Evolutionary conservation across 1,140 invertebrate species (phyloP).

Genomic region (Eciton burchellii): DNA sequence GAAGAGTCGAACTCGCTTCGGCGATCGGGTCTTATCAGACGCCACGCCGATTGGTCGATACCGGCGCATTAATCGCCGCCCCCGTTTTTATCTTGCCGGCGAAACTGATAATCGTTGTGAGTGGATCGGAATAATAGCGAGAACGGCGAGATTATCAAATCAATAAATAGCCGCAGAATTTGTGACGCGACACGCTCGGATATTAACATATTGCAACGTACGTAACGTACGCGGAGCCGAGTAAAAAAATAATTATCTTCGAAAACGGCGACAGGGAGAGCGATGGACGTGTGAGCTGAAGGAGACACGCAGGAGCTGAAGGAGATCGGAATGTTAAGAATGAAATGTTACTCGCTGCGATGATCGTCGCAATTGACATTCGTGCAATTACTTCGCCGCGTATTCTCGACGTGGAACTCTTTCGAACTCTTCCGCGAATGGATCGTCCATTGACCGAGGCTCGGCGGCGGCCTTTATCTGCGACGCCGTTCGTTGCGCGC

Average conservation of each 20-base stretch:
- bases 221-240: too few species aligned
- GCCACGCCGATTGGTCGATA: slow-evolving; percentile 70
- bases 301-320: too few species aligned
- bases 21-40: slow-evolving; percentile 81
- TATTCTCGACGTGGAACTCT: too few species aligned
- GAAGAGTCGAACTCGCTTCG: slow-evolving; percentile 62
- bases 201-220: too few species aligned
- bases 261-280: too few species aligned
- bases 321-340: too few species aligned
- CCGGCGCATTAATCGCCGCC: slow-evolving; percentile 27
- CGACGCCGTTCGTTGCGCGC: neutral
- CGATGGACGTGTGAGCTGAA: too few species aligned
- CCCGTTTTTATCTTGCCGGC: slow-evolving; percentile 4
- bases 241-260: too few species aligned
- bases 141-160: neutral
- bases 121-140: neutral
- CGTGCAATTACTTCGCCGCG: too few species aligned
- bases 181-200: neutral
- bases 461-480: neutral
- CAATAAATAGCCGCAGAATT: neutral
- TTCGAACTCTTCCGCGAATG: neutral
- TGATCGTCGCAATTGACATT: too few species aligned
- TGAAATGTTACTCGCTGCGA: too few species aligned
- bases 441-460: neutral
- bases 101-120: slow-evolving; percentile 15